Percentiles rank a stretch among this genome's conserved stretches.
Conservation (phyloP, 2,113 vertebrate species). For the Sminthopsis crassicaudata region DNA sequence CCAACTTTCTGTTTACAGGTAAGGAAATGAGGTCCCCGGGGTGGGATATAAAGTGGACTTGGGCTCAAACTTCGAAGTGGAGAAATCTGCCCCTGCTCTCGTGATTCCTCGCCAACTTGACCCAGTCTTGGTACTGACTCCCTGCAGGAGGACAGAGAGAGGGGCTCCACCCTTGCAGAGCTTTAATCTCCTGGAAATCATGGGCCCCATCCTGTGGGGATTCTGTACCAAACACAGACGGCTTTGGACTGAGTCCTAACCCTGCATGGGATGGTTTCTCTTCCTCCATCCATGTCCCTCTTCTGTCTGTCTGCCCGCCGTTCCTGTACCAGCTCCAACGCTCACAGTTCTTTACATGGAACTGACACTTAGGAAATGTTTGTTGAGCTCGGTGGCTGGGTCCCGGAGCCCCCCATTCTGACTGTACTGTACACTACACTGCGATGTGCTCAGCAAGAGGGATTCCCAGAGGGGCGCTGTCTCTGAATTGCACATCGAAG, state of each 20-base stretch:
- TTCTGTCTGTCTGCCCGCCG: background rate
- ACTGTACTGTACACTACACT: background rate
- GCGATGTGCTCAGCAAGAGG: background rate
- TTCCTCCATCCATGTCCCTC: background rate
- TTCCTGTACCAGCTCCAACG: background rate
- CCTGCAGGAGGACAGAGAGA: background rate
- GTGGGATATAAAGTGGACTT: background rate
- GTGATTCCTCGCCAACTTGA: background rate
- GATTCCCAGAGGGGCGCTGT: too few relatives aligned
- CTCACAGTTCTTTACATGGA: background rate
- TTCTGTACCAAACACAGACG: background rate
- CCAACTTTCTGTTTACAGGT: background rate
- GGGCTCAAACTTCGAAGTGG: background rate
- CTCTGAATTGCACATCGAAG: background rate
- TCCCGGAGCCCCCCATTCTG: background rate
- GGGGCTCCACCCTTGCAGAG: background rate
- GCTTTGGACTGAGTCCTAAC: background rate
- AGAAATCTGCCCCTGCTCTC: background rate
- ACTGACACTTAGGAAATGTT: background rate
- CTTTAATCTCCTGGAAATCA: background rate
- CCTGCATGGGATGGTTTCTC: background rate
- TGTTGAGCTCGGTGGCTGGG: too few relatives aligned
- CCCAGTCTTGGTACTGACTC: background rate
- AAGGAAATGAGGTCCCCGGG: background rate
- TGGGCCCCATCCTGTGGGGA: background rate